These are phyloP conservation scores for Agelastica alni DNA, from an alignment of 2,888 invertebrate species.

Conservation along the genomic window DNA sequence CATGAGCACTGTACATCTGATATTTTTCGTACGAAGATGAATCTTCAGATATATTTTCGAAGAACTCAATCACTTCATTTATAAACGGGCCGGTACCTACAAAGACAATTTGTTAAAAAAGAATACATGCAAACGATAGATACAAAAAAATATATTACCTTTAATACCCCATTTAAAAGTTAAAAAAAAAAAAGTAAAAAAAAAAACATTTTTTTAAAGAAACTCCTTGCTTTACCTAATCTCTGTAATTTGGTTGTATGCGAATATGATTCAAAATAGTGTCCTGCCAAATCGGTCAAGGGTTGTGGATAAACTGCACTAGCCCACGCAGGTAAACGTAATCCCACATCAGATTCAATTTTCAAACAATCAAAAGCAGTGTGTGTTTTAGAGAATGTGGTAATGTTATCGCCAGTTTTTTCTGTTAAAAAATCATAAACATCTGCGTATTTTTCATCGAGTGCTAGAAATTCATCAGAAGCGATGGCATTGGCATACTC, in stretches of 20 bases:
- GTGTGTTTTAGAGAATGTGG: conserved; percentile 57
- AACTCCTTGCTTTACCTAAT: too few relatives aligned
- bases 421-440: conserved; percentile 66
- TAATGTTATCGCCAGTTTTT: conserved; percentile 62
- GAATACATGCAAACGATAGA: too few relatives aligned
- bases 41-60: conserved; percentile 1
- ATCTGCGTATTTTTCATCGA: conserved; percentile 59
- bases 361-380: conserved; percentile 64
- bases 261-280: background rate
- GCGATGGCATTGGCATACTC: conserved; percentile 1
- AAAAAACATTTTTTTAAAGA: too few relatives aligned
- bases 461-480: conserved; percentile 48
- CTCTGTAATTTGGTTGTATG: conserved; percentile 55
- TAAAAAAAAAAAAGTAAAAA: too few relatives aligned
- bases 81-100: conserved; percentile 53
- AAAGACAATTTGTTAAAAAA: conserved; percentile 3
- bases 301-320: conserved; percentile 23
- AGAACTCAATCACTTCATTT: conserved; percentile 1
- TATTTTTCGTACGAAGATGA: background rate
- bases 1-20: conserved; percentile 27
- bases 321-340: conserved; percentile 23
- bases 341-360: conserved; percentile 59
- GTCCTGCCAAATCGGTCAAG: conserved; percentile 2
- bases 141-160: too few relatives aligned
- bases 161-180: too few relatives aligned